Conservation (phyloP, 2,797 vertebrate genomes). For the Bradypus variegatus region DNA sequence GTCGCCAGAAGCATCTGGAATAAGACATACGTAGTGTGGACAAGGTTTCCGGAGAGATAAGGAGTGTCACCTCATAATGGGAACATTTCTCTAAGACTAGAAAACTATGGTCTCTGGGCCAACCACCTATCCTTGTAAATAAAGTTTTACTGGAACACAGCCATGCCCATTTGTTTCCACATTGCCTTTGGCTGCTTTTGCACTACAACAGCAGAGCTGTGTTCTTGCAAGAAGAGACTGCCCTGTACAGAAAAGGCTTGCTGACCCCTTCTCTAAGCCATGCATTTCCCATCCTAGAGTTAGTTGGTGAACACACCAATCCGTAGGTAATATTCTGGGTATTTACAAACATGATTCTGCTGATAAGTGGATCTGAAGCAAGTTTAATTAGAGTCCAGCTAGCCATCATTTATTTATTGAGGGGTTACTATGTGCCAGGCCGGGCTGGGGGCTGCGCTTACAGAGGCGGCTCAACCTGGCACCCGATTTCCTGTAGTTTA, state of each 20-base stretch:
- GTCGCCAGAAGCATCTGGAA: not conserved
- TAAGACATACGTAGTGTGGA: not conserved
- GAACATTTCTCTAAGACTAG: not conserved
- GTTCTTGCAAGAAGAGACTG: not conserved
- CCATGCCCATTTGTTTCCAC: not conserved
- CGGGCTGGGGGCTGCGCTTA: not conserved
- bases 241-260: not conserved
- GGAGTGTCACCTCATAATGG: fast-evolving
- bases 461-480: not conserved
- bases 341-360: not conserved
- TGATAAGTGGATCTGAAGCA: not conserved
- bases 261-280: not conserved
- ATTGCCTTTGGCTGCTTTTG: not conserved
- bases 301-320: not conserved
- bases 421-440: too few species aligned
- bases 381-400: not conserved
- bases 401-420: not conserved
- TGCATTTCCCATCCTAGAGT: not conserved
- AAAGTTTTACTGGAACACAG: not conserved
- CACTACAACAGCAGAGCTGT: not conserved
- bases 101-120: not conserved
- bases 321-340: not conserved
- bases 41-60: not conserved
- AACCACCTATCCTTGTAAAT: not conserved
- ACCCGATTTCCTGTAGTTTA: not conserved